Evolutionary conservation across 2,113 vertebrate species (phyloP), one percentile per base, ranked within the genome.

Genomic region (Seriola dumerili): DNA sequence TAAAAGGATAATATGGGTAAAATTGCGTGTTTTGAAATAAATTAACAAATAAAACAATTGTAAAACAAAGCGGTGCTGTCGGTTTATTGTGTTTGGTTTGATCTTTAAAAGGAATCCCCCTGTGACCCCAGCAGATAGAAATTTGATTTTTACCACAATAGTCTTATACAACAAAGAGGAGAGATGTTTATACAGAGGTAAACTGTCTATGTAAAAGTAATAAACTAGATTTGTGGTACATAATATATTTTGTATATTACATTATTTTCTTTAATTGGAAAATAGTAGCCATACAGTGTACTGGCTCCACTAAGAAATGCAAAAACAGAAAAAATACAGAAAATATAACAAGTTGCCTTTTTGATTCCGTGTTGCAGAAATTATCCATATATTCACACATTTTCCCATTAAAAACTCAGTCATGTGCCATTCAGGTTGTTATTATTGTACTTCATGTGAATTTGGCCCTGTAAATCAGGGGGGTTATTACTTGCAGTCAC

Each of bases 21-120:
- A 95, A 92, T 94, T 95, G 94, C 94, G 95, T 96, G 95, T 96
- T 95, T 96, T 95, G 94, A 95, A 95, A 95, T 95, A 95, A 96
- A 95, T 95, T 92, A 94, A 94, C 90, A 93, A 95, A 94, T 94
- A 94, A 95, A 95, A 93, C 91, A 91, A 94, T 90, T 93, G 93
- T 94, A 94, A 95, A 95, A 94, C 90, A 87, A 93, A 75, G 67
- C 40, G 2, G 63, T 5, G 81, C 29, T 66, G 68, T 80, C 1
- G 23, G 65, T 89, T 91, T 90, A 84, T 89, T 92, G 73, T 71
- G 82, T 80, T 81, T 83, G 66, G 17, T 80, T 83, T 81, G 67
- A 85, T 66, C 55, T 80, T 85, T 50, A 64, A 76, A 46, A 64
- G 38, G 72, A 73, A 66, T 54, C 19, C 42, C 2, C 46, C 25